Evolutionary conservation across 2,113 vertebrate species (phyloP).

Genomic region (Colius striatus): DNA sequence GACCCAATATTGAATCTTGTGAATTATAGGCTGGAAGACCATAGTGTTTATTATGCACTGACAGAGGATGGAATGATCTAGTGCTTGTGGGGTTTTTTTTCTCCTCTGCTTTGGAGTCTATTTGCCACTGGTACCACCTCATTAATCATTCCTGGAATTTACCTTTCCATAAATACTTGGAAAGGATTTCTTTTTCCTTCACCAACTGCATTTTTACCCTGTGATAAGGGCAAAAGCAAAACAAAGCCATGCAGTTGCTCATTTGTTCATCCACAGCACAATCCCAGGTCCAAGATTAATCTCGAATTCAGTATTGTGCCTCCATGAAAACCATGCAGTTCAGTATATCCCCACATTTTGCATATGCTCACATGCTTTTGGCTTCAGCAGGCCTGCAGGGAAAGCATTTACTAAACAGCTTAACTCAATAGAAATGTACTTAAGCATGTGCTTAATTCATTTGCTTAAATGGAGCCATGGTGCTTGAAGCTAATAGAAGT

Average conservation of each 20-base stretch:
- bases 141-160: constrained; percentile 25
- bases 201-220: neutral
- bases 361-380: neutral
- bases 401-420: constrained; percentile 35
- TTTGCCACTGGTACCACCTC: neutral
- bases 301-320: neutral
- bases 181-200: constrained; percentile 12
- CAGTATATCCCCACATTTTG: neutral
- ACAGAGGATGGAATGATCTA: constrained; percentile 26
- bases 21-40: neutral
- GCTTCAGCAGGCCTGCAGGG: neutral
- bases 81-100: neutral
- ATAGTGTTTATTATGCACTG: constrained; percentile 5
- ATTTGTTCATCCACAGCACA: neutral
- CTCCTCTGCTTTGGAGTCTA: neutral
- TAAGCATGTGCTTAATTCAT: constrained; percentile 37
- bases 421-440: constrained; percentile 39
- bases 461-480: constrained; percentile 22
- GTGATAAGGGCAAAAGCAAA: neutral
- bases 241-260: neutral
- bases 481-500: constrained; percentile 18
- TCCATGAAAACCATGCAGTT: neutral
- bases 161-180: constrained; percentile 28
- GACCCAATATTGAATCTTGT: constrained; percentile 33
- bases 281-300: neutral